Evolutionary conservation across 2,797 vertebrate species (phyloP).

Genomic region (Crax fasciolata): DNA sequence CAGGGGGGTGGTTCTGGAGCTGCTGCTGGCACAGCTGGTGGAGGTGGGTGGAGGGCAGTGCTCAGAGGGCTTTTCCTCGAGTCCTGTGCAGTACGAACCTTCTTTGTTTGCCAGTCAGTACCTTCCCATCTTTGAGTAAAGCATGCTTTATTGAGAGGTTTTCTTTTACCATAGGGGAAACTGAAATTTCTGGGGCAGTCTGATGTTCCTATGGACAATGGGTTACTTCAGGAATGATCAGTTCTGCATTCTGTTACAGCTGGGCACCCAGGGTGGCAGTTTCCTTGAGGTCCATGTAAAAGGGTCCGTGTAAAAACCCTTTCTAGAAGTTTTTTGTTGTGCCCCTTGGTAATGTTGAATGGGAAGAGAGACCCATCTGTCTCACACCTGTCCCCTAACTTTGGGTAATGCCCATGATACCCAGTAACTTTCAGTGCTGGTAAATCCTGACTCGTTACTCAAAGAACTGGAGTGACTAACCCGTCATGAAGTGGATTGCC

Average conservation of each 20-base stretch:
- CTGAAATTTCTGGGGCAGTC: neutral
- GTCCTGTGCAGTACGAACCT: fast-evolving
- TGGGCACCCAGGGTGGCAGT: neutral
- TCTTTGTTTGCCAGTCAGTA: neutral
- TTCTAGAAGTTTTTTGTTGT: neutral
- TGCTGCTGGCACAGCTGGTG: neutral
- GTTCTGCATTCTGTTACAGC: neutral
- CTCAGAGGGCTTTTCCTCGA: neutral
- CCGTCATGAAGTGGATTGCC: neutral
- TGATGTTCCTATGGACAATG: too few species aligned
- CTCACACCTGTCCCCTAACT: fast-evolving
- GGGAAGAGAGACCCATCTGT: neutral
- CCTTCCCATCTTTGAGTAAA: neutral
- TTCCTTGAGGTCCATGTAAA: neutral
- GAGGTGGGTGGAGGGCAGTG: neutral
- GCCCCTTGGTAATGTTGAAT: neutral
- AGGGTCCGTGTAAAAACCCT: neutral
- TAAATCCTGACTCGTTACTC: neutral
- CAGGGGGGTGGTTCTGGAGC: neutral
- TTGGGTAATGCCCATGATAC: neutral
- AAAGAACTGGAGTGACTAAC: neutral
- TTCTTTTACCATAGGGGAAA: neutral
- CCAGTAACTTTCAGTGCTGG: neutral
- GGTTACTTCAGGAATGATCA: neutral
- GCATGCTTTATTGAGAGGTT: fast-evolving